Evolutionary conservation across 1,140 invertebrate species (phyloP).

Genomic region (Ips typographus): DNA sequence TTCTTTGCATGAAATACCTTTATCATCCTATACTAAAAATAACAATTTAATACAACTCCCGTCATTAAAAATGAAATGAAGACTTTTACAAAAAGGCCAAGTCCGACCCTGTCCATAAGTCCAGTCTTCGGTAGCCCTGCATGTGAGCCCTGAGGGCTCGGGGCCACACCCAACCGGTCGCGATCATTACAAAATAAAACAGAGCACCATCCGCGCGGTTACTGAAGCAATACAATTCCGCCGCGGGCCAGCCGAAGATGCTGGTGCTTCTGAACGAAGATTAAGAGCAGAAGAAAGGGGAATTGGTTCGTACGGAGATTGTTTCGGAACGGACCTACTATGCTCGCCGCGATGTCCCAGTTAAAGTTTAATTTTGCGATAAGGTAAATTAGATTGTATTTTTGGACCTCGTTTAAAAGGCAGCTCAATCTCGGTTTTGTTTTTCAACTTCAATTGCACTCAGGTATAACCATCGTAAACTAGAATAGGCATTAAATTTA

Average conservation of each 20-base stretch:
- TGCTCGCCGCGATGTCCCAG: neutral
- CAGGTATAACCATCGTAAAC: neutral
- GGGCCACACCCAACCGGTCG: slow-evolving; percentile 28
- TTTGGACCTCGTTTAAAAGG: too few species aligned
- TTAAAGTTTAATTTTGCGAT: neutral
- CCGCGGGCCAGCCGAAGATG: slow-evolving; percentile 22
- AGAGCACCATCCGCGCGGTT: slow-evolving; percentile 32
- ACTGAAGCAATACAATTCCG: slow-evolving; percentile 33
- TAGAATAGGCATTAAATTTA: neutral
- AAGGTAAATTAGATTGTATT: neutral
- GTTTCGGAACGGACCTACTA: slow-evolving; percentile 17
- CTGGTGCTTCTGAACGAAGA: slow-evolving; percentile 33
- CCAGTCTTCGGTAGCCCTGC: slow-evolving; percentile 25
- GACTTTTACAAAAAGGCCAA: neutral
- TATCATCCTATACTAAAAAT: too few species aligned
- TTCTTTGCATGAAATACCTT: too few species aligned
- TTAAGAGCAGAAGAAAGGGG: slow-evolving; percentile 30
- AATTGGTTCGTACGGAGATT: slow-evolving; percentile 20
- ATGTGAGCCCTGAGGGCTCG: slow-evolving; percentile 24
- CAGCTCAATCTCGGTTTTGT: neutral
- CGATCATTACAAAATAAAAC: slow-evolving; percentile 32
- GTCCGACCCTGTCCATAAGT: slow-evolving; percentile 23
- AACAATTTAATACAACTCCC: too few species aligned
- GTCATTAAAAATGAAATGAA: neutral
- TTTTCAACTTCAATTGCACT: neutral